Percentiles rank a stretch among this genome's conserved stretches.
Conservation (phyloP, 2,888 invertebrate species). For the Eudemis profundana region DNA sequence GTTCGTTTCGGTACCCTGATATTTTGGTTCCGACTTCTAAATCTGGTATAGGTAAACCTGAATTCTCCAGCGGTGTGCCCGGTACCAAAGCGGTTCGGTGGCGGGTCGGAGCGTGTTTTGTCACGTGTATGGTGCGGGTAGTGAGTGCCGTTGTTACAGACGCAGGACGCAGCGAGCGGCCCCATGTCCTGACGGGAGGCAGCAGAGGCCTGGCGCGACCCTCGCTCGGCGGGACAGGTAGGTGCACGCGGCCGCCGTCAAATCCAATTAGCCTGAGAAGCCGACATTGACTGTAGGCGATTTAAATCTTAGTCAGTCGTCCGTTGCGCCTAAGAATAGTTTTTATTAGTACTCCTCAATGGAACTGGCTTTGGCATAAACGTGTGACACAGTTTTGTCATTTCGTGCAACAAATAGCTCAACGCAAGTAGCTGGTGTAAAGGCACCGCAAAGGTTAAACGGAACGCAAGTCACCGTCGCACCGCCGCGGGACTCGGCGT, state of each 20-base stretch:
- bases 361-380: conserved; percentile 5
- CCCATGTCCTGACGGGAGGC: conserved; percentile 39
- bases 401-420: too few species aligned
- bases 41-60: neutral
- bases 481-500: neutral
- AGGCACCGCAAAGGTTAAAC: neutral
- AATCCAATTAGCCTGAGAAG: conserved; percentile 37
- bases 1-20: neutral
- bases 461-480: neutral
- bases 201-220: conserved; percentile 9
- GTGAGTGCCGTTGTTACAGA: conserved; percentile 20
- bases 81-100: too few species aligned
- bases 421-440: neutral
- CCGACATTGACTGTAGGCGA: conserved; percentile 28
- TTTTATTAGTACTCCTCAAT: neutral
- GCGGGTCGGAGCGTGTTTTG: neutral
- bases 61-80: conserved; percentile 7
- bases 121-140: neutral
- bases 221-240: conserved; percentile 38
- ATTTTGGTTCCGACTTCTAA: neutral
- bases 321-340: neutral
- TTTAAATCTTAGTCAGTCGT: conserved; percentile 4
- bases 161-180: conserved; percentile 18
- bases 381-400: too few species aligned
- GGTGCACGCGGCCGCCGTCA: neutral